Base-by-base conservation (phyloP, 2,797 vertebrate genomes). In the Pogonophryne albipinna region DNA sequence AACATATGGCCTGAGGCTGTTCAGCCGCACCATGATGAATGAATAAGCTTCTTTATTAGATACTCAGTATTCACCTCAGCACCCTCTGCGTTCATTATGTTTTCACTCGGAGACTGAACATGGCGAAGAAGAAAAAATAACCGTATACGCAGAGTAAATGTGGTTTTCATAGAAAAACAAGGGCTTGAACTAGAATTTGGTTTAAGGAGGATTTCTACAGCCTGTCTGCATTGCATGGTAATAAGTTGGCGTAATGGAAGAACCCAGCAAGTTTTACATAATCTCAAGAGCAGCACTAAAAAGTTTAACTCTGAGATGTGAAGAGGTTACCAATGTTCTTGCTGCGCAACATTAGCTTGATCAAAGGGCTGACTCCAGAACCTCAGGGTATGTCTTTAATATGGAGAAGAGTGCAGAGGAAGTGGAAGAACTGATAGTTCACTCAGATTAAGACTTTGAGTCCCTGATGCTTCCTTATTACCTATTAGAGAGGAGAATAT, bases 401-500 rank as follows among this genome's bases (percentile, higher is more conserved):
- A 56, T 34, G 27, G 47, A 67, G 50, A 53, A 23, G 56, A 57
- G 59, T 13, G 51, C 16, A 42, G 55, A 78, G 64, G 76, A 82
- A 74, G 58, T 20, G 60, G 63, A 71, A 46, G 34, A 66, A 59
- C 53, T 10, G 52, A 66, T 64, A 75, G 66, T 69, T 60, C 65
- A 44, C 61, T 70, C 60, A 63, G 76, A 90, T 87, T 60, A 87
- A 87, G 78, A 87, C 76, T 89, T 78, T 87, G 80, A 83, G 68
- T 76, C 67, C 51, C 53, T 66, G 61, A 76, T 71, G 84, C 69
- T 62, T 70, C 47, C 46, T 68, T 9, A 41, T 83, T 90, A 87
- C 78, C 83, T 79, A 14, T 69, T 23, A 63, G 49, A 79, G 47
- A 80, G 66, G 89, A 38, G 34, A 76, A 81, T 85, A 78, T 80